These are phyloP conservation scores for Manis pentadactyla DNA, from an alignment of 2,797 vertebrate genomes.

Conservation along the genomic window DNA sequence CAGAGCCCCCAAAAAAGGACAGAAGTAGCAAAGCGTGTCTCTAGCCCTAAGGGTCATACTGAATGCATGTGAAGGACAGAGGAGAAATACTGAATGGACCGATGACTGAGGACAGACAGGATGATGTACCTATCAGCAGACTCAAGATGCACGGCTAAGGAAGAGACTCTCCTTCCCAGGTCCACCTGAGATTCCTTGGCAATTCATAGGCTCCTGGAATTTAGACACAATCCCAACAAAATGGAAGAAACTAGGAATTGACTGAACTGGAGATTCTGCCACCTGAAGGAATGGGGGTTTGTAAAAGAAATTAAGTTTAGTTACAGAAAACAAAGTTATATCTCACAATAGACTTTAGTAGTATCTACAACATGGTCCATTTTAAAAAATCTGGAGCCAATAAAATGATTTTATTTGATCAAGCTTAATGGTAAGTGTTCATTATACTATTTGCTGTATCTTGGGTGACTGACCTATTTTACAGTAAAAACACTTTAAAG, in stretches of 20 bases:
- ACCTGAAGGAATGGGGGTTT: background rate
- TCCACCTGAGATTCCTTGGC: background rate
- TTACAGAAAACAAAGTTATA: background rate
- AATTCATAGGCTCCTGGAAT: background rate
- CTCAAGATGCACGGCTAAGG: background rate
- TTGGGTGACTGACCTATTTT: background rate
- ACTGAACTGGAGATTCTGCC: background rate
- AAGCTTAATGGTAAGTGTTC: background rate
- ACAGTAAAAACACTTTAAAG: background rate
- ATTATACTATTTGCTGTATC: background rate
- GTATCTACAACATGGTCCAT: background rate
- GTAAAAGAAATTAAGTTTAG: constrained; percentile 15
- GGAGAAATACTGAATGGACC: background rate
- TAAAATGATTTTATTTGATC: background rate
- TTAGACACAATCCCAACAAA: background rate
- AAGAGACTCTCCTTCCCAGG: background rate
- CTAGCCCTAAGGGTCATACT: background rate
- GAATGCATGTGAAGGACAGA: background rate
- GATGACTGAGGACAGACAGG: background rate
- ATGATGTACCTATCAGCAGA: background rate
- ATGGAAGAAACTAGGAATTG: background rate
- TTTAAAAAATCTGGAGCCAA: background rate
- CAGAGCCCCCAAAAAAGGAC: background rate
- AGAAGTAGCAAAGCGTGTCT: background rate
- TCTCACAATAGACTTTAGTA: background rate